These are phyloP conservation scores for Malthinus flaveolus DNA, from an alignment of 2,888 invertebrate species.

Conservation along the genomic window DNA sequence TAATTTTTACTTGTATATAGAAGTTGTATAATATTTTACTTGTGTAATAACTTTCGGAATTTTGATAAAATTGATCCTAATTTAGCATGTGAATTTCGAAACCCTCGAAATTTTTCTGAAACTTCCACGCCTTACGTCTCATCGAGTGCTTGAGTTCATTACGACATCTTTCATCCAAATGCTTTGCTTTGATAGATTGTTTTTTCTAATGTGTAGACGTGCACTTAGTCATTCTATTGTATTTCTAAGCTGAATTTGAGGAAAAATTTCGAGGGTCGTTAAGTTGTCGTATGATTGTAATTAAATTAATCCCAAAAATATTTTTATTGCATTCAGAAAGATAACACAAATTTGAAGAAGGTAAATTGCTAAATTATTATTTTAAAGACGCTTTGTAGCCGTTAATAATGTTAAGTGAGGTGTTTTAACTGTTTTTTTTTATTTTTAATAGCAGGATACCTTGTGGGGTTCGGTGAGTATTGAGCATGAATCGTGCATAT, in stretches of 20 bases:
- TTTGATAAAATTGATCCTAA: too few relatives aligned
- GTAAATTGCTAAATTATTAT: not conserved
- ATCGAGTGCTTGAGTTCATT: too few relatives aligned
- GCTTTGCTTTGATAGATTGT: too few relatives aligned
- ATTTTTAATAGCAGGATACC: constrained; percentile 22
- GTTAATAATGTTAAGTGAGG: not conserved
- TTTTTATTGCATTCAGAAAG: not conserved
- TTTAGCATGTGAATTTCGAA: too few relatives aligned
- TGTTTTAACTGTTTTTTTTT: constrained; percentile 10
- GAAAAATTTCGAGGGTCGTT: not conserved
- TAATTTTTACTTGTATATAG: too few relatives aligned
- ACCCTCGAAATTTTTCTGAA: too few relatives aligned
- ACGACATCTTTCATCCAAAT: too few relatives aligned
- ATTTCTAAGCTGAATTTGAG: not conserved
- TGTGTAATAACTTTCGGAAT: too few relatives aligned
- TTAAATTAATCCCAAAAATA: not conserved
- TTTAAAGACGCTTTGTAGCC: not conserved
- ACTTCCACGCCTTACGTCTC: too few relatives aligned
- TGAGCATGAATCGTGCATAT: not conserved
- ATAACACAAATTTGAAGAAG: constrained; percentile 1
- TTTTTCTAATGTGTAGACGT: not conserved
- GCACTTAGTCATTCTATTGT: not conserved
- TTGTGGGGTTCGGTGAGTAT: constrained; percentile 49
- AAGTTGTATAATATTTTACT: too few relatives aligned
- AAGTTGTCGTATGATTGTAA: not conserved